Percentiles rank a stretch among this genome's conserved stretches.
These are phyloP conservation scores for Sebastes oblongus DNA, from an alignment of 2,797 vertebrate species.

Conservation along the genomic window DNA sequence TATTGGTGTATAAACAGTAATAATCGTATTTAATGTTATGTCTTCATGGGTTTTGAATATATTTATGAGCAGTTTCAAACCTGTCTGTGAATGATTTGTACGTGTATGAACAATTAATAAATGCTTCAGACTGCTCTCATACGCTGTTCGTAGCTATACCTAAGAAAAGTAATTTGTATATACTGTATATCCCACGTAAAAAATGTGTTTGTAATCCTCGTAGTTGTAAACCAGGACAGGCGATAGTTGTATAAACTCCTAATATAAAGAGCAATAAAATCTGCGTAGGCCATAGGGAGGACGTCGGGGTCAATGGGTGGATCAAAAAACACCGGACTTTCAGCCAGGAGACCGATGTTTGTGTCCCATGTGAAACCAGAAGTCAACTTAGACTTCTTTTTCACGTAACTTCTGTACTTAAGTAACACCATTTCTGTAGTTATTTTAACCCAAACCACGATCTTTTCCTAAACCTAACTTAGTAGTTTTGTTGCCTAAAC, in stretches of 20 bases:
- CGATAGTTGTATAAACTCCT: no score
- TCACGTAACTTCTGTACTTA: not conserved
- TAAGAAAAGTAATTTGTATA: not conserved
- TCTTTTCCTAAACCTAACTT: not conserved
- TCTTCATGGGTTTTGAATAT: not conserved
- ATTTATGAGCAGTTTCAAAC: not conserved
- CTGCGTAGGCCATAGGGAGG: rapidly evolving
- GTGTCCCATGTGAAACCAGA: not conserved
- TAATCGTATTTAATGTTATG: not conserved
- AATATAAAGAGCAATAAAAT: not conserved
- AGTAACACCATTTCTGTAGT: no score
- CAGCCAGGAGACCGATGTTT: not conserved
- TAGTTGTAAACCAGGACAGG: not conserved
- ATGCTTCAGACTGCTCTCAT: not conserved
- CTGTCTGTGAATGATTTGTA: not conserved
- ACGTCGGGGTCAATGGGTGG: no score
- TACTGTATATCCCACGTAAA: not conserved
- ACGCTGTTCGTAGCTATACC: not conserved
- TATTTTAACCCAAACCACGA: rapidly evolving
- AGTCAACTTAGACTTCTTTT: not conserved
- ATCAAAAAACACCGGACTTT: not conserved
- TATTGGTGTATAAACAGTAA: not conserved
- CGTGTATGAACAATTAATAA: not conserved
- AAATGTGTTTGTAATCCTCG: not conserved
- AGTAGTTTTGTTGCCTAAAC: not conserved